Percentiles rank a stretch among this genome's conserved stretches.
These are phyloP conservation scores for Toxotes jaculatrix DNA, from an alignment of 2,113 vertebrate genomes.

Conservation along the genomic window DNA sequence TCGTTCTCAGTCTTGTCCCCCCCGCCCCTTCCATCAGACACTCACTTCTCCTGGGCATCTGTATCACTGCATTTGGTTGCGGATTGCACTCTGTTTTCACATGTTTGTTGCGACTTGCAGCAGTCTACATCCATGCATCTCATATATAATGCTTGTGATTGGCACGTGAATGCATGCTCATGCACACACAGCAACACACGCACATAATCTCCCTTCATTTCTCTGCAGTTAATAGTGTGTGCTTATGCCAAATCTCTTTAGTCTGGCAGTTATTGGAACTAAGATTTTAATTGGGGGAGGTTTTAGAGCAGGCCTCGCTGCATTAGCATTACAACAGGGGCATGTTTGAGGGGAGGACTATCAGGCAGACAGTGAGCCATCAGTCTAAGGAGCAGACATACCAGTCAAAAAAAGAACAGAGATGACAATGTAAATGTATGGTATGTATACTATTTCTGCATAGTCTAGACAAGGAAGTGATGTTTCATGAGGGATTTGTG, in stretches of 20 bases:
- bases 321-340: conserved; percentile 65
- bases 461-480: background rate
- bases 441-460: background rate
- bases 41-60: conserved; percentile 5
- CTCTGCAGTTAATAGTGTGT: conserved; percentile 56
- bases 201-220: conserved; percentile 23
- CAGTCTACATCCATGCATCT: background rate
- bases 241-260: conserved; percentile 64
- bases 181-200: conserved; percentile 6
- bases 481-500: background rate
- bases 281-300: conserved; percentile 74
- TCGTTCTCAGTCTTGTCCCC: background rate
- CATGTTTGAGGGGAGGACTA: conserved; percentile 43
- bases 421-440: background rate
- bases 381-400: conserved; percentile 14
- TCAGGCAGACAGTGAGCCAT: conserved; percentile 30
- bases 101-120: background rate
- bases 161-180: background rate
- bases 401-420: conserved; percentile 11
- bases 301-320: conserved; percentile 46
- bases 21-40: conserved; percentile 11
- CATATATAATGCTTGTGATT: conserved; percentile 1
- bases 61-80: background rate
- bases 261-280: conserved; percentile 67
- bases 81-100: conserved; percentile 11